These are phyloP conservation scores for Caenorhabditis panamensis DNA, from an alignment of 2,888 invertebrate genomes.

Conservation along the genomic window DNA sequence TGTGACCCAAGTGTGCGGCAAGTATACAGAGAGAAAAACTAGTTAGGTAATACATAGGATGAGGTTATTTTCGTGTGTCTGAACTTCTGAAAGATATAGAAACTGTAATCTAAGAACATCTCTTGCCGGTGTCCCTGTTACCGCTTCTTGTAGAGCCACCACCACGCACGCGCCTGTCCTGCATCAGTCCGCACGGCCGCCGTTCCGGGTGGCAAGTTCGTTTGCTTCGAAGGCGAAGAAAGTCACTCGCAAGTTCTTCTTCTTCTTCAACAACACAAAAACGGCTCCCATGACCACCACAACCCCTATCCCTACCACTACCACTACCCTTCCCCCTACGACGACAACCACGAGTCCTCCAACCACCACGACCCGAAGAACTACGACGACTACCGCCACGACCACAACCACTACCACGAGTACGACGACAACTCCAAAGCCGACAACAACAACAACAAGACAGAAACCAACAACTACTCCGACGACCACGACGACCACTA, in stretches of 20 bases:
- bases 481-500: slow-evolving; percentile 38
- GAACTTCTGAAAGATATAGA: slow-evolving; percentile 4
- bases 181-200: slow-evolving; percentile 49
- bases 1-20: slow-evolving; percentile 36
- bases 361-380: slow-evolving; percentile 15
- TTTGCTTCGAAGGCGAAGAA: slow-evolving; percentile 49
- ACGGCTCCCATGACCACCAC: slow-evolving; percentile 14
- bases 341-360: slow-evolving; percentile 16
- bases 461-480: slow-evolving; percentile 18
- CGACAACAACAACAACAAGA: slow-evolving; percentile 42
- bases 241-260: slow-evolving; percentile 59
- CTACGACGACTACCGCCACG: slow-evolving; percentile 20
- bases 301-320: slow-evolving; percentile 19
- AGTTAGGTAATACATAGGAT: slow-evolving; percentile 20
- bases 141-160: slow-evolving; percentile 51
- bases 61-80: slow-evolving; percentile 21
- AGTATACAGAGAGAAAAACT: slow-evolving; percentile 34
- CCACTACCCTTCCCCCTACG: slow-evolving; percentile 8
- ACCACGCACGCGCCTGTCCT: slow-evolving; percentile 41
- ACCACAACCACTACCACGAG: slow-evolving; percentile 18
- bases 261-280: slow-evolving; percentile 53
- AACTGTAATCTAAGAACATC: neutral
- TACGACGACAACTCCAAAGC: slow-evolving; percentile 10
- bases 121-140: slow-evolving; percentile 14
- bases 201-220: slow-evolving; percentile 39